Base-by-base conservation (phyloP, 2,888 invertebrate genomes). In the Lasioglossum villosulum region DNA sequence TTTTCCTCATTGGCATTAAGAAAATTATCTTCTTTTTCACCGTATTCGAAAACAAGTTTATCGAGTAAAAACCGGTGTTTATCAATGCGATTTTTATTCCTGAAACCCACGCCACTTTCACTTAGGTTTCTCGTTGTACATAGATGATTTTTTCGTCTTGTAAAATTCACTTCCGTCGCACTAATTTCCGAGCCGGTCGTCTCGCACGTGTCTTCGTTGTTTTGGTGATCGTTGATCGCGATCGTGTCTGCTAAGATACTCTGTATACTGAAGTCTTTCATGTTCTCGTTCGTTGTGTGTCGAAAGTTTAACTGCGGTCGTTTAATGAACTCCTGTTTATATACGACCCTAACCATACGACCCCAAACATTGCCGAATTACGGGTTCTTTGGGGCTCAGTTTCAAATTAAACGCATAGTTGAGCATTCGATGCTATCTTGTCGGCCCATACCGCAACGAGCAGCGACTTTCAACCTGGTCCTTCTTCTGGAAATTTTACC, bases 341-440 rank as follows among this genome's bases (percentile, higher is more conserved):
- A 83, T 85, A 76, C 66, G 72, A 68, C 74, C 73, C 82, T 39
- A 63, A 72, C 42, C 59, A 52, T 75, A 78, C 82, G 52, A 78
- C 84, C 84, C 82, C n/a, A 75, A 78, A 78, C 75, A 82, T 82
- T 75, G 93, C 90, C 86, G 91, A 93, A 93, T 92, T 89, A 86
- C 86, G 52, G 52, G 86, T 84, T 87, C 89, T 90, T 73, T 70
- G 84, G 52, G 70, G 75, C 27, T 82, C 78, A 45, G 75, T 83
- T 92, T 92, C 93, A 92, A 94, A 95, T 95, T 95, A 94, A 90
- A 92, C 95, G 94, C 94, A 93, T 95, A 93, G 94, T 94, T 94
- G 95, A 83, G 66, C 83, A 82, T 75, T 63, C 59, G 83, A 82
- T 83, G 75, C 71, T 83, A 84, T 83, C 84, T 84, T 66, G 72